Percentiles rank a stretch among this genome's conserved stretches.
Conservation (phyloP, 2,888 invertebrate genomes). For the Orthosia gracilis region DNA sequence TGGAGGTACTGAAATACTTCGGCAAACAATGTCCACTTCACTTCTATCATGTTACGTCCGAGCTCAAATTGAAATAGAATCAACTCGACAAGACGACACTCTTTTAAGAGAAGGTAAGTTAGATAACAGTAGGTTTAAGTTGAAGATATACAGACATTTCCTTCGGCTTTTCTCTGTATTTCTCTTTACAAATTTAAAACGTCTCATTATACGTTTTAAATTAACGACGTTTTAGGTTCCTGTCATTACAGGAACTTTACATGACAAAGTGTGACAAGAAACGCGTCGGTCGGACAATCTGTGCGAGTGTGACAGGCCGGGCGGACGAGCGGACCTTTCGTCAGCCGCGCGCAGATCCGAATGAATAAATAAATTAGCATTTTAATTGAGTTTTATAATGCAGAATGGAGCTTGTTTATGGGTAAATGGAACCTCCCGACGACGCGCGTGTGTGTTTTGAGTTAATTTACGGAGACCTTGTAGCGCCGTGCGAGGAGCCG, state of each 20-base stretch:
- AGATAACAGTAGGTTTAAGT: background rate
- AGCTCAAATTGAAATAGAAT: constrained; percentile 6
- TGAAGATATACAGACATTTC: background rate
- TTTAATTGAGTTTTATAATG: constrained; percentile 49
- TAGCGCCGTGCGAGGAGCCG: background rate
- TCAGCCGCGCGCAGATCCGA: constrained; percentile 12
- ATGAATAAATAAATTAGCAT: constrained; percentile 47
- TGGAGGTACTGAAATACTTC: constrained; percentile 12
- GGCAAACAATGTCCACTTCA: constrained; percentile 12
- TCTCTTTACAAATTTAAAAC: background rate
- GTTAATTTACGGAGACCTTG: constrained; percentile 28
- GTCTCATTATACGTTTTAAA: no score
- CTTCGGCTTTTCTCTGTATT: background rate
- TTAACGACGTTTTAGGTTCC: no score
- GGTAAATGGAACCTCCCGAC: constrained; percentile 9
- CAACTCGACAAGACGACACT: background rate
- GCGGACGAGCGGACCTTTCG: background rate
- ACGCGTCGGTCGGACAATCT: background rate
- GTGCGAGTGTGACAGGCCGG: background rate
- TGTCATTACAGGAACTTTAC: constrained; percentile 5
- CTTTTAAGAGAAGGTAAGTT: constrained; percentile 1
- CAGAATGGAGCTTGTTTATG: constrained; percentile 39
- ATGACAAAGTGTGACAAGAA: constrained; percentile 10
- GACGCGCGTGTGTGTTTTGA: constrained; percentile 23
- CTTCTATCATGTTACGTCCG: background rate